Base-by-base conservation (phyloP, 2,888 invertebrate genomes). In the Apoda limacodes region DNA sequence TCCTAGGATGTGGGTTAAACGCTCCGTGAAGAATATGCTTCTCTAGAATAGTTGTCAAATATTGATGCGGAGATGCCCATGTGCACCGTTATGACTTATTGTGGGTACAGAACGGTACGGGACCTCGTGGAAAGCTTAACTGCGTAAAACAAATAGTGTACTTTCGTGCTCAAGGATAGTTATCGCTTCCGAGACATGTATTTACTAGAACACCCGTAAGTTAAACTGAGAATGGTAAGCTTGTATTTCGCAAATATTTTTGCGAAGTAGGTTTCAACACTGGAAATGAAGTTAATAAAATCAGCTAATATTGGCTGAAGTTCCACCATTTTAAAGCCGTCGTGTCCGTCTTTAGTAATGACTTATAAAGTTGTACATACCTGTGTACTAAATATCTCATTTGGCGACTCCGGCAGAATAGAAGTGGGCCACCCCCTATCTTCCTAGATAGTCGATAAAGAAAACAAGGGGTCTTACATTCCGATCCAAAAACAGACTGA, bases 31-130 rank as follows among this genome's bases (percentile, higher is more conserved):
- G n/a, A n/a, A n/a, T n/a, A n/a, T n/a, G n/a, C n/a, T n/a, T n/a
- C n/a, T n/a, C n/a, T n/a, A n/a, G n/a, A 17, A 17, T 6, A 6
- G 50, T 49, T 52, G 48, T 50, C 52, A 47, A 50, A 50, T 47
- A 51, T 46, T 44, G 42, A 52, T 54, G 44, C 35, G 37, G 25
- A 42, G 40, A 38, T 35, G 40, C 35, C 37, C 27, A 13, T 17
- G 30, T 29, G 25, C 37, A 45, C 43, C 37, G 45, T 41, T 46
- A 38, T 39, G 42, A 43, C 27, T 42, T 30, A 45, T 42, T 32
- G 34, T 37, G 37, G 29, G n/a, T n/a, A n/a, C n/a, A n/a, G n/a
- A n/a, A n/a, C n/a, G 29, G 32, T 36, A 39, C 35, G 23, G 26
- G 37, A 35, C 32, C 19, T 37, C 35, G 37, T 36, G 43, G 35